These are phyloP conservation scores for Echinometra lucunter DNA, from an alignment of 53 echinoderm and acorn worm species.

Conservation along the genomic window DNA sequence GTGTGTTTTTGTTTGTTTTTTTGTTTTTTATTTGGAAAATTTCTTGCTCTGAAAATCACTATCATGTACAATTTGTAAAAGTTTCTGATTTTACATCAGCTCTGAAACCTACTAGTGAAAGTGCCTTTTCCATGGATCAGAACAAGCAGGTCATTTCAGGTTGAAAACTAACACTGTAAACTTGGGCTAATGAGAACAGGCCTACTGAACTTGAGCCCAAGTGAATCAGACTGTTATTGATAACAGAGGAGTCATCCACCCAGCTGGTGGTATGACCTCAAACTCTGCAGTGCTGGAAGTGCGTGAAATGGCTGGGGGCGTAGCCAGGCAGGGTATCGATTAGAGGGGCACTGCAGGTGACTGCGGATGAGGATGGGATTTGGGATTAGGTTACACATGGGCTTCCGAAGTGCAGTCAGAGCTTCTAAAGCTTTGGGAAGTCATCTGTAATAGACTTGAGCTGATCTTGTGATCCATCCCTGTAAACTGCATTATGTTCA, in stretches of 20 bases:
- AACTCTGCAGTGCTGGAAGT: slow-evolving; percentile 22
- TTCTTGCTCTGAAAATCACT: too few relatives aligned
- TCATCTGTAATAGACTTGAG: not conserved
- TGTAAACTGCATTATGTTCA: not conserved
- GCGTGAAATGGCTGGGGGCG: not conserved
- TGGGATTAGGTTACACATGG: not conserved
- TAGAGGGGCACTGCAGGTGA: not conserved
- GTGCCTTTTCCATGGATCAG: too few relatives aligned
- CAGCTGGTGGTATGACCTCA: slow-evolving; percentile 55
- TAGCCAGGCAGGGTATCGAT: not conserved
- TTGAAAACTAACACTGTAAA: too few relatives aligned
- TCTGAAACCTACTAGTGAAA: too few relatives aligned
- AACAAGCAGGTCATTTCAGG: too few relatives aligned
- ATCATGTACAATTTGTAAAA: too few relatives aligned
- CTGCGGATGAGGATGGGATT: not conserved
- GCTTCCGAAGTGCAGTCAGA: not conserved
- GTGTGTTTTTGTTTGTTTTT: too few relatives aligned
- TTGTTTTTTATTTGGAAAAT: too few relatives aligned
- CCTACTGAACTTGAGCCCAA: slow-evolving; percentile 19
- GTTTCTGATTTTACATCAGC: too few relatives aligned
- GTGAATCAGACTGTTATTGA: slow-evolving; percentile 52
- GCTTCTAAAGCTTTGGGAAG: not conserved
- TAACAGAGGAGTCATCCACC: slow-evolving; percentile 17
- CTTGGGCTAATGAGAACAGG: not conserved
- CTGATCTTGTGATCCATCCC: not conserved